A percentile compares a stretch with the other conserved stretches of the same genome.
phyloP scores from a whole-genome alignment of 1,140 invertebrate genomes.

The Drosophila melanogaster region DNA sequence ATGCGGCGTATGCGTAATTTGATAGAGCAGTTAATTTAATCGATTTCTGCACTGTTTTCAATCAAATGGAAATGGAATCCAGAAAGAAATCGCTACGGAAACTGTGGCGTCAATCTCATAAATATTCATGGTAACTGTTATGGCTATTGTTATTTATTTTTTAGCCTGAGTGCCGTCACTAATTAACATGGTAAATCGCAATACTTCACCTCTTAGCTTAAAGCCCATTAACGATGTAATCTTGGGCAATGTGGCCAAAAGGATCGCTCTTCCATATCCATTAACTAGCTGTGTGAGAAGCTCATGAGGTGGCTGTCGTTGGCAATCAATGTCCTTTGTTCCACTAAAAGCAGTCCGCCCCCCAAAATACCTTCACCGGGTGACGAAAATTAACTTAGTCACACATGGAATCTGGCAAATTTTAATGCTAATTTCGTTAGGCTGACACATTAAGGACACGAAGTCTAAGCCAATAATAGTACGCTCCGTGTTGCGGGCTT shows the following conservation, averaged over 20 bases:
- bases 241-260: slow-evolving; percentile 21
- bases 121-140: slow-evolving; percentile 57
- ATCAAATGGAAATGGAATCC: slow-evolving; percentile 50
- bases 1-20: slow-evolving; percentile 60
- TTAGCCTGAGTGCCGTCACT: slow-evolving; percentile 31
- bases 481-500: slow-evolving; percentile 18
- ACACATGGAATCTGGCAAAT: slow-evolving; percentile 64
- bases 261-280: background rate
- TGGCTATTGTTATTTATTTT: slow-evolving; percentile 28
- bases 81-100: slow-evolving; percentile 7
- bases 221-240: slow-evolving; percentile 42
- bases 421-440: slow-evolving; percentile 78
- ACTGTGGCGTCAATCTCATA: slow-evolving; percentile 39
- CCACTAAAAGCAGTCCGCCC: slow-evolving; percentile 47
- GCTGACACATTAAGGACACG: slow-evolving; percentile 66
- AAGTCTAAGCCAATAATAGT: slow-evolving; percentile 62
- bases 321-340: slow-evolving; percentile 74
- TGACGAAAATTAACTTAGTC: slow-evolving; percentile 69
- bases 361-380: background rate
- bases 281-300: slow-evolving; percentile 56
- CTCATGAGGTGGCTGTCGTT: slow-evolving; percentile 63
- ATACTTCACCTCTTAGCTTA: slow-evolving; percentile 35
- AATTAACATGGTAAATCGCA: slow-evolving; percentile 52
- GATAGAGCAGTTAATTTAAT: slow-evolving; percentile 68
- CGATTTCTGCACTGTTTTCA: slow-evolving; percentile 49